Evolutionary conservation across 1,140 invertebrate genomes (phyloP), one percentile per base, ranked within the genome.

Genomic region (Thaumetopoea pityocampa): DNA sequence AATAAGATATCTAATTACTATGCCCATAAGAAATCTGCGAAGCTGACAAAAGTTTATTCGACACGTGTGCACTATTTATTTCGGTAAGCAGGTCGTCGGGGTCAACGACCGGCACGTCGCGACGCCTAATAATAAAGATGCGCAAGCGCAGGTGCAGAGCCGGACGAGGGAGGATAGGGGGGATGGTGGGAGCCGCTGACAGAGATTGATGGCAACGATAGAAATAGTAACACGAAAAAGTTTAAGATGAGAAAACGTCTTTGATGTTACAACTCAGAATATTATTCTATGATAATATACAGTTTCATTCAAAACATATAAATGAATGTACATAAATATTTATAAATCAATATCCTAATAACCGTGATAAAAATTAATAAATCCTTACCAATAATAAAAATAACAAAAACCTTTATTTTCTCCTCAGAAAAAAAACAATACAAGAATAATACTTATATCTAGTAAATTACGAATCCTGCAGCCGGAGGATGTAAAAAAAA

Each of bases 81-180:
- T 79, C 65, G 65, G 71, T 67, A 79, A 76, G 63, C 67, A 62
- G 74, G 74, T 79, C 71, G 74, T 24, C 41, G 59, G 54, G 71
- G 58, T 69, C 69, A 48, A 64, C 60, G 71, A 20, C 67, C 69
- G 42, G 40, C 51, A 57, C 67, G 70, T 67, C 70, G 72, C 73
- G 68, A 72, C 73, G 68, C 53, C 62, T 70, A 71, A 70, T 69
- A 65, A 71, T 66, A 64, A 33, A 44, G 47, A 59, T 54, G 54
- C 51, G 67, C 61, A 42, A 47, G 52, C 51, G 62, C 68, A 70
- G 61, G 65, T 63, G 71, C 63, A 64, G 49, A 57, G 58, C 42
- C 51, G 42, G 23, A 41, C 23, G 16, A 41, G 51, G 42, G 48
- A 24, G 24, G 33, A n/a, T n/a, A n/a, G 35, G 26, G 12, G 17